Evolutionary conservation across 1,140 invertebrate species (phyloP).

Genomic region (Hylyphantes graminicola): DNA sequence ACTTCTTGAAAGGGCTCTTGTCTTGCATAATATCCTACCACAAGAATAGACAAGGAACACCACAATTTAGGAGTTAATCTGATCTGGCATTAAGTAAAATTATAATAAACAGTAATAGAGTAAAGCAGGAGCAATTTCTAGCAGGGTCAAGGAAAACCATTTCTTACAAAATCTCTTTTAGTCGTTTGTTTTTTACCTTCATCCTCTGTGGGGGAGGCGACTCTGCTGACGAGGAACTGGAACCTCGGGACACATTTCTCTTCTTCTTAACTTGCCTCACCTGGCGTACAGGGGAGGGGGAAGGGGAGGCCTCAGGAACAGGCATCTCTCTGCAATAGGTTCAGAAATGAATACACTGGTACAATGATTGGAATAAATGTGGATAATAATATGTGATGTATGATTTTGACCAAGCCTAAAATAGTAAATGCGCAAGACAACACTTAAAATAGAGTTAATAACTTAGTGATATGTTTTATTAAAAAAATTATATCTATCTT

Average conservation of each 20-base stretch:
- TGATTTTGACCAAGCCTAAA: background rate
- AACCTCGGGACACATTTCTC: conserved; percentile 25
- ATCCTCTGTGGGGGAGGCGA: conserved; percentile 46
- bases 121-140: too few species aligned
- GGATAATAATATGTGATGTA: background rate
- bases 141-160: too few species aligned
- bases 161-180: too few species aligned
- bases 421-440: background rate
- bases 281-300: conserved; percentile 49
- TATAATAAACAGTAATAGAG: too few species aligned
- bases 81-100: too few species aligned
- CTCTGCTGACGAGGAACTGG: conserved; percentile 41
- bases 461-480: background rate
- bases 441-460: background rate
- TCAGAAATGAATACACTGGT: conserved; percentile 19
- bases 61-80: too few species aligned
- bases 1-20: too few species aligned
- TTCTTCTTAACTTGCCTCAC: conserved; percentile 53
- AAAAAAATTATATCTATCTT: too few species aligned
- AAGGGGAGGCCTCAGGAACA: conserved; percentile 1
- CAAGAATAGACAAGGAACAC: too few species aligned
- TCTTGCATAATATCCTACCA: too few species aligned
- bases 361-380: background rate
- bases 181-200: background rate
- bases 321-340: background rate